Conservation (phyloP, 2,888 invertebrate species). For the Erannis defoliaria region DNA sequence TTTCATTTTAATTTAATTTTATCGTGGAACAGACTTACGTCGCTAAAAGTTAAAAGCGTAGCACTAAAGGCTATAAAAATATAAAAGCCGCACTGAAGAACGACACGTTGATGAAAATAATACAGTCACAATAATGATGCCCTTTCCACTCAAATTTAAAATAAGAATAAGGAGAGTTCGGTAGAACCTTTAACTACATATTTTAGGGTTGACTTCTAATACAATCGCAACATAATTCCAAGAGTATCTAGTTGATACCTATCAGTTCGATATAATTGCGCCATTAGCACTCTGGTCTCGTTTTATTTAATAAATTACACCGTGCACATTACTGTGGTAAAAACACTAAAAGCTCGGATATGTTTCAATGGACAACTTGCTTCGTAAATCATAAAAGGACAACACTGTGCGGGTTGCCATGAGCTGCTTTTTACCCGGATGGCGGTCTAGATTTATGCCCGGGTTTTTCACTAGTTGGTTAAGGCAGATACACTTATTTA, state of each 20-base stretch:
- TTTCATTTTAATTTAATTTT: too few relatives aligned
- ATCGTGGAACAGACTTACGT: too few relatives aligned
- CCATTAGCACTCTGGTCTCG: conserved; percentile 36
- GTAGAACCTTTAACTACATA: too few relatives aligned
- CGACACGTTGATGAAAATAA: too few relatives aligned
- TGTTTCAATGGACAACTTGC: conserved; percentile 30
- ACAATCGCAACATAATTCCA: neutral
- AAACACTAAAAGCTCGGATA: conserved; percentile 33
- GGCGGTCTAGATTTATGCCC: conserved; percentile 14
- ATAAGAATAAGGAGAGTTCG: too few relatives aligned
- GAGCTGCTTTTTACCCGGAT: conserved; percentile 22
- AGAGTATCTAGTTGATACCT: conserved; percentile 8
- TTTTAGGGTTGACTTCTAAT: too few relatives aligned
- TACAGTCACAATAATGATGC: too few relatives aligned
- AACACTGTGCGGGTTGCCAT: conserved; percentile 9
- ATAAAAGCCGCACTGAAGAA: too few relatives aligned
- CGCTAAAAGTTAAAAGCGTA: neutral
- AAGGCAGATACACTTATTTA: too few relatives aligned
- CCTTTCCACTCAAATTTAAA: too few relatives aligned
- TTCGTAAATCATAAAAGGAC: conserved; percentile 35
- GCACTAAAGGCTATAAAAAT: too few relatives aligned
- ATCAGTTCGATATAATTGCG: conserved; percentile 38
- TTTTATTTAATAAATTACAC: conserved; percentile 34
- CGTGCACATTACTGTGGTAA: conserved; percentile 19
- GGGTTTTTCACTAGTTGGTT: conserved; percentile 2